Conservation (phyloP, 1,140 invertebrate species). For the Mamestra configurata region DNA sequence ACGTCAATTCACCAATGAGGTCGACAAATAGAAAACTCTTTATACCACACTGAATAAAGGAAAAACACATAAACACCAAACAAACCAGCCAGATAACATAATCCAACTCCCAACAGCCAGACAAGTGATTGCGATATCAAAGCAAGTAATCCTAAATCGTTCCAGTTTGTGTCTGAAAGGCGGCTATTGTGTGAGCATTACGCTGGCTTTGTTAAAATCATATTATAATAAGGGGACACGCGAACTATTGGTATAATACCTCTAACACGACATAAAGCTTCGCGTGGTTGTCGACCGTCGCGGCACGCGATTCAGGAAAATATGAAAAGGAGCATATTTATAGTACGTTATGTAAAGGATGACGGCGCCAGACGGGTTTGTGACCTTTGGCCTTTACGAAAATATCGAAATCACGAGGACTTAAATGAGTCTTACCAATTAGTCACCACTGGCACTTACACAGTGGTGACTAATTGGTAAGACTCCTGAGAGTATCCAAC, state of each 20-base stretch:
- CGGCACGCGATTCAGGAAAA: slow-evolving; percentile 73
- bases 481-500: too few species aligned
- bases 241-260: slow-evolving; percentile 77
- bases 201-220: slow-evolving; percentile 77
- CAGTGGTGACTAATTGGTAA: too few species aligned
- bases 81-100: slow-evolving; percentile 25
- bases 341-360: slow-evolving; percentile 19
- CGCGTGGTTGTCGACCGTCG: slow-evolving; percentile 70
- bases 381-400: neutral
- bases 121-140: slow-evolving; percentile 51
- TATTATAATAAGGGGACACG: slow-evolving; percentile 82
- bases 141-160: slow-evolving; percentile 61
- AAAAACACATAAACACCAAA: neutral
- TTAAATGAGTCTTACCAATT: too few species aligned
- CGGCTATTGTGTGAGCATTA: slow-evolving; percentile 79
- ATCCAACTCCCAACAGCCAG: slow-evolving; percentile 21
- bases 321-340: slow-evolving; percentile 43
- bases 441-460: too few species aligned
- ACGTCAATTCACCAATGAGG: too few species aligned
- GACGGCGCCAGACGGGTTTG: neutral
- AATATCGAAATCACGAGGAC: too few species aligned
- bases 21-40: too few species aligned
- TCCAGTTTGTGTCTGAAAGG: slow-evolving; percentile 78
- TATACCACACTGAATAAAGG: neutral
- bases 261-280: slow-evolving; percentile 67